These are phyloP conservation scores for Panagrolaimus sp. DNA, from an alignment of 1,140 invertebrate genomes.

Conservation along the genomic window DNA sequence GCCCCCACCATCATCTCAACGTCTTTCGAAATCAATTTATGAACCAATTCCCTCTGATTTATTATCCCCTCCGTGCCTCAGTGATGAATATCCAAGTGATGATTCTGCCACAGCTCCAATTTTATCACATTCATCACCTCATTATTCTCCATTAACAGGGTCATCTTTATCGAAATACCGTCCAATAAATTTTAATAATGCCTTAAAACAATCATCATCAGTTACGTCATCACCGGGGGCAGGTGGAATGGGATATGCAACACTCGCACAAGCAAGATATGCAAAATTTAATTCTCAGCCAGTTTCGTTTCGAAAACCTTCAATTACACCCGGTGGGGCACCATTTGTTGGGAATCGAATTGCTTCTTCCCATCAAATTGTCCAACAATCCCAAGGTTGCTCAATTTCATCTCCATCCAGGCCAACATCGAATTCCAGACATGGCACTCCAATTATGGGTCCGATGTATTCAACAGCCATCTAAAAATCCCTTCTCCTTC, in stretches of 20 bases:
- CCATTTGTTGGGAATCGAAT: neutral
- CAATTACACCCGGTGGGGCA: conserved; percentile 3
- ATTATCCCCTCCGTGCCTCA: neutral
- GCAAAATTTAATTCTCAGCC: neutral
- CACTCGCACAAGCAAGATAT: neutral
- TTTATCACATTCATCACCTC: neutral
- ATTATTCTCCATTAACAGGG: neutral
- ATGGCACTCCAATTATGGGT: too few species aligned
- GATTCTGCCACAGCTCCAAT: neutral
- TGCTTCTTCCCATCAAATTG: neutral
- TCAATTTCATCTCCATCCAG: too few species aligned
- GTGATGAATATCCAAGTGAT: neutral
- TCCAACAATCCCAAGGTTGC: too few species aligned
- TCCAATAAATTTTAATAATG: neutral
- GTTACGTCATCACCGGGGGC: neutral
- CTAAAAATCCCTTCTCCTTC: too few species aligned
- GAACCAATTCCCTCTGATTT: neutral
- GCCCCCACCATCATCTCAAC: neutral
- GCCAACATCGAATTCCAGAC: too few species aligned
- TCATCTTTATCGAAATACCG: too few species aligned
- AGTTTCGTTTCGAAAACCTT: neutral
- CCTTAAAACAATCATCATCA: neutral
- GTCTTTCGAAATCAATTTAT: neutral
- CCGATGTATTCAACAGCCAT: too few species aligned
- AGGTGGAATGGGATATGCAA: neutral